phyloP scores from a whole-genome alignment of 2,888 invertebrate species.

The Epsilonema sp. region DNA sequence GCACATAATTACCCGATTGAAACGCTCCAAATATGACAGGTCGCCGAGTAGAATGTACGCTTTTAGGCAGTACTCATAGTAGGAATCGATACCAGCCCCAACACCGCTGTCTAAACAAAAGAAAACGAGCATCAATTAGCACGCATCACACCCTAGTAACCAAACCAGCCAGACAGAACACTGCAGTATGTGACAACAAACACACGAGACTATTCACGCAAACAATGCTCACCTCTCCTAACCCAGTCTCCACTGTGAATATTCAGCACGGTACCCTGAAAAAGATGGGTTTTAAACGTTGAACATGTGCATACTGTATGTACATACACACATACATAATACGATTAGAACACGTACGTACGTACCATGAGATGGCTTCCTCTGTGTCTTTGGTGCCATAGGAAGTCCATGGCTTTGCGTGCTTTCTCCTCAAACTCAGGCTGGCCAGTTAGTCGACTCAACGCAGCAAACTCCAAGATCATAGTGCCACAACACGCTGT shows the following conservation, averaged over 20 bases:
- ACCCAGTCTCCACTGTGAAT: slow-evolving; percentile 98
- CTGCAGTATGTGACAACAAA: too few relatives aligned
- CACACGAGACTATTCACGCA: too few relatives aligned
- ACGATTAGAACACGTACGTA: too few relatives aligned
- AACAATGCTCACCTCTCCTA: slow-evolving; percentile 44
- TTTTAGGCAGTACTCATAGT: slow-evolving; percentile 93
- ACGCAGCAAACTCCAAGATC: slow-evolving; percentile 86
- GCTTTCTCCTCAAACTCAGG: slow-evolving; percentile 79
- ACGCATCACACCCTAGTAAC: too few relatives aligned
- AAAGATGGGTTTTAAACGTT: too few relatives aligned
- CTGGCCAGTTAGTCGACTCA: slow-evolving; percentile 71
- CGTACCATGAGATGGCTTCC: slow-evolving; percentile 79
- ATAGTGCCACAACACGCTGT: slow-evolving; percentile 96
- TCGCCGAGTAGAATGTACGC: slow-evolving; percentile 80
- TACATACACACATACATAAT: too few relatives aligned
- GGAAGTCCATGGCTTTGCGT: slow-evolving; percentile 78
- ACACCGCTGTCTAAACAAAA: slow-evolving; percentile 67
- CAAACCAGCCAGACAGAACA: too few relatives aligned
- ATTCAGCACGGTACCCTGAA: slow-evolving; percentile 84
- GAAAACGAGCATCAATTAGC: too few relatives aligned
- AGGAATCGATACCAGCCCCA: slow-evolving; percentile 96
- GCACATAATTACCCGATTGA: slow-evolving; percentile 45
- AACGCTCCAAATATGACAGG: slow-evolving; percentile 72
- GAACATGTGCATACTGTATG: too few relatives aligned
- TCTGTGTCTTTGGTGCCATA: slow-evolving; percentile 81